Evolutionary conservation across 2,797 vertebrate species (phyloP).

Genomic region (Artibeus lituratus): DNA sequence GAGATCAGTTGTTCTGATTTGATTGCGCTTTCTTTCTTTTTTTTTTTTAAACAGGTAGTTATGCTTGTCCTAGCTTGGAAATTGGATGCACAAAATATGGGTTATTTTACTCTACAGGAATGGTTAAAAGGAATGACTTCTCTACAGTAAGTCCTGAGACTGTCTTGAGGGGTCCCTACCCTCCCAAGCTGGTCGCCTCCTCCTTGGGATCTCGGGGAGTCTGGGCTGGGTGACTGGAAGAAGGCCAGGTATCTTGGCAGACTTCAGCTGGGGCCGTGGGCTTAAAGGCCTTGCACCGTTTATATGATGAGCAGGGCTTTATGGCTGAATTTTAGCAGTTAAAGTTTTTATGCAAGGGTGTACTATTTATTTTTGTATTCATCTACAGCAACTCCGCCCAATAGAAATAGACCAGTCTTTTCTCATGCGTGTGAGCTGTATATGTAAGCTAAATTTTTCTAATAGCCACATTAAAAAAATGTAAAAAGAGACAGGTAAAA

Average conservation of each 20-base stretch:
- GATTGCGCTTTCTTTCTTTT: neutral
- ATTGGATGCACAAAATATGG: conserved; percentile 99
- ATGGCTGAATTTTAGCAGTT: neutral
- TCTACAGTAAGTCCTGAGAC: conserved; percentile 90
- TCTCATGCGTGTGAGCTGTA: neutral
- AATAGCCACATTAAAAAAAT: neutral
- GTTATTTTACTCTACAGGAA: conserved; percentile 98
- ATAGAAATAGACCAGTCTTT: neutral
- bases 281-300: neutral
- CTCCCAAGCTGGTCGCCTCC: neutral
- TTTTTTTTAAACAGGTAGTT: conserved; percentile 89
- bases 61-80: conserved; percentile 99
- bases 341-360: neutral
- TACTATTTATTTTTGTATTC: neutral
- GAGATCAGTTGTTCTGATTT: neutral
- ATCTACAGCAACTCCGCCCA: neutral
- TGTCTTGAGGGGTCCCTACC: neutral
- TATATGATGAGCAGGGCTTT: neutral
- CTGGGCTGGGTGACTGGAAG: neutral
- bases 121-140: conserved; percentile 99
- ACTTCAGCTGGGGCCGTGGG: neutral
- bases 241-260: neutral
- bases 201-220: neutral
- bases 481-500: neutral
- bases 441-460: neutral